A percentile compares a stretch with the other conserved stretches of the same genome.
phyloP scores from a whole-genome alignment of 2,113 vertebrate species.

The Python bivittatus region DNA sequence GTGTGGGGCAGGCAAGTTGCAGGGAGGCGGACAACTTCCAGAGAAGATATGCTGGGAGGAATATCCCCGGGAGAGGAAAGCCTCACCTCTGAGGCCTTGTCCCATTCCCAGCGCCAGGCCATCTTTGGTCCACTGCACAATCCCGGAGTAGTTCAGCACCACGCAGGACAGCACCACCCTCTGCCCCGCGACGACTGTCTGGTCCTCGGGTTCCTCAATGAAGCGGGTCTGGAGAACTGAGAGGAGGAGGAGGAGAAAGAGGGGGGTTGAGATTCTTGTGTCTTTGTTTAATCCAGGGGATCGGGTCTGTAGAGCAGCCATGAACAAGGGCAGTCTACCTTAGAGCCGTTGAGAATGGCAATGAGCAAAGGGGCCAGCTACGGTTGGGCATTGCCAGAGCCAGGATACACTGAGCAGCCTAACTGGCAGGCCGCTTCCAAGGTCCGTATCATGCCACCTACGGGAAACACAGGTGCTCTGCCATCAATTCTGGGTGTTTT shows the following conservation, averaged over 20 bases:
- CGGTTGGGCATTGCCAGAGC: too few relatives aligned
- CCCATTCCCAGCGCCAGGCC: constrained; percentile 91
- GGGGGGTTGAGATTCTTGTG: neutral
- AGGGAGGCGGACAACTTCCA: neutral
- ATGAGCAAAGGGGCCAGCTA: too few relatives aligned
- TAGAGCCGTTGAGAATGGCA: neutral
- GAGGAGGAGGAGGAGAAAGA: too few relatives aligned
- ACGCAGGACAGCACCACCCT: constrained; percentile 87
- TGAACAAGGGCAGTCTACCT: neutral
- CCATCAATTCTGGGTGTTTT: too few relatives aligned
- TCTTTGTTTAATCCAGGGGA: neutral
- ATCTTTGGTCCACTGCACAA: constrained; percentile 97
- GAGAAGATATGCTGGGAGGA: neutral
- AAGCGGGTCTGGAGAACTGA: constrained; percentile 78
- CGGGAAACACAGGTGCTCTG: too few relatives aligned
- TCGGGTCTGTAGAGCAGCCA: neutral
- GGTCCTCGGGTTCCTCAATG: constrained; percentile 91
- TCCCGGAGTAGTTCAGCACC: constrained; percentile 93
- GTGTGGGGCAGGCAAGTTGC: too few relatives aligned
- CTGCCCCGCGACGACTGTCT: constrained; percentile 91
- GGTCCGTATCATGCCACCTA: too few relatives aligned
- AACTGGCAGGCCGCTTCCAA: too few relatives aligned
- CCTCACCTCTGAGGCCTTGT: constrained; percentile 87
- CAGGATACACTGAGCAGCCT: too few relatives aligned
- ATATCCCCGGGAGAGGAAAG: accelerated